phyloP scores from a whole-genome alignment of 2,113 vertebrate species.

The Macquaria ambigua region DNA sequence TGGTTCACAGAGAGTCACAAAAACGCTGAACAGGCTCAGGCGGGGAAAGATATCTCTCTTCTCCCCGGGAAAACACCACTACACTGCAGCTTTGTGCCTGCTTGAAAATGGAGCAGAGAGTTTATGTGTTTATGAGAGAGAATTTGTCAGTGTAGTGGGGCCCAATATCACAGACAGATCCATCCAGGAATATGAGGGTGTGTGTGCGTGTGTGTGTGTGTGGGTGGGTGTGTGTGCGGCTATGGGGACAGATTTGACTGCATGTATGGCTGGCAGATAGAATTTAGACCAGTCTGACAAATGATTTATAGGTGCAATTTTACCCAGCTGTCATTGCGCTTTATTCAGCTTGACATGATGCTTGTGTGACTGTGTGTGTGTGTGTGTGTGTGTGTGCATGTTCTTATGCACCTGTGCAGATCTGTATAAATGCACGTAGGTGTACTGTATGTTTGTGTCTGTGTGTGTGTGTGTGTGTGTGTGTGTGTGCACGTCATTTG shows the following conservation, averaged over 20 bases:
- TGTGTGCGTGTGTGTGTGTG: constrained; percentile 22
- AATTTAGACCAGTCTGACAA: constrained; percentile 81
- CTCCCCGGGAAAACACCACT: constrained; percentile 1
- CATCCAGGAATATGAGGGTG: constrained; percentile 41
- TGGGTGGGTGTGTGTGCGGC: constrained; percentile 27
- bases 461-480: background rate
- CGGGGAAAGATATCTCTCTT: background rate
- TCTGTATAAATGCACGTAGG: background rate
- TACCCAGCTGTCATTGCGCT: constrained; percentile 78
- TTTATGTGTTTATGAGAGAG: constrained; percentile 65
- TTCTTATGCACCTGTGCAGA: constrained; percentile 32
- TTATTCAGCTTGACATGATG: constrained; percentile 73
- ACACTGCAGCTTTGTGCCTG: constrained; percentile 28
- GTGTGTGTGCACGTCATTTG: constrained; percentile 6
- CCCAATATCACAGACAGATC: constrained; percentile 54
- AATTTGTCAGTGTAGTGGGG: constrained; percentile 53
- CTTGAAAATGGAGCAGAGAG: constrained; percentile 33
- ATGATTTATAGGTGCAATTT: constrained; percentile 87
- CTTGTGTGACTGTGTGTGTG: constrained; percentile 36
- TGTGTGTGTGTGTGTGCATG: background rate
- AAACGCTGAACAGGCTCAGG: constrained; percentile 14
- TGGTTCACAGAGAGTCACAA: background rate
- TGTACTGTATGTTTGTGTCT: background rate
- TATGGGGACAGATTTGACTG: constrained; percentile 68
- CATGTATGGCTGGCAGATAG: constrained; percentile 78